These are phyloP conservation scores for Lagocephalus sceleratus DNA, from an alignment of 2,797 vertebrate genomes.

Conservation along the genomic window DNA sequence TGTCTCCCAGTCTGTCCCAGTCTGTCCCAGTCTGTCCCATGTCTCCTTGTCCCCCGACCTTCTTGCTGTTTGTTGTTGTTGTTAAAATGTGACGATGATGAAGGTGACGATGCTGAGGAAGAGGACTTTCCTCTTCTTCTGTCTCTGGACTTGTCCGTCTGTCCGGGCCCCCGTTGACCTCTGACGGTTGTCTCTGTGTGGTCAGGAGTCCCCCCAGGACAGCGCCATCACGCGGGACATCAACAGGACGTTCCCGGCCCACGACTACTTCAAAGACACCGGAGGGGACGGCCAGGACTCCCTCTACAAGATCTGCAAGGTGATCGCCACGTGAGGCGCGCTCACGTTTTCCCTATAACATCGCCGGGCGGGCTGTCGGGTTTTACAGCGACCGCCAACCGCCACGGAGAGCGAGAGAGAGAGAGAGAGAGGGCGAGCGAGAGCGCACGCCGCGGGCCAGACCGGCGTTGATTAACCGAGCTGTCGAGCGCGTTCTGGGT, in stretches of 20 bases:
- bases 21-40: no score
- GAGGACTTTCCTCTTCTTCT: no score
- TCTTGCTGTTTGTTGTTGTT: no score
- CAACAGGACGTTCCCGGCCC: constrained; percentile 97
- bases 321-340: constrained; percentile 49
- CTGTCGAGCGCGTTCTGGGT: constrained; percentile 25
- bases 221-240: constrained; percentile 98
- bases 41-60: no score
- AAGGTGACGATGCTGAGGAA: no score
- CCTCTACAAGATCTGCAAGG: constrained; percentile 99
- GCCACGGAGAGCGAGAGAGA: constrained; percentile 23
- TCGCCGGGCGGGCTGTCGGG: constrained; percentile 8
- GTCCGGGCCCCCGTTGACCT: no score
- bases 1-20: no score
- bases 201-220: constrained; percentile 96
- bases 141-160: no score
- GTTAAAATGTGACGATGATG: no score
- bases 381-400: constrained; percentile 26
- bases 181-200: constrained; percentile 6
- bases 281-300: constrained; percentile 98
- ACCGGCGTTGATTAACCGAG: constrained; percentile 43
- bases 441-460: background rate
- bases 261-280: constrained; percentile 99
- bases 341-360: constrained; percentile 12
- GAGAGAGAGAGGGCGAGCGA: constrained; percentile 5